Conservation (phyloP, 2,113 vertebrate genomes). For the Aplodontia rufa region DNA sequence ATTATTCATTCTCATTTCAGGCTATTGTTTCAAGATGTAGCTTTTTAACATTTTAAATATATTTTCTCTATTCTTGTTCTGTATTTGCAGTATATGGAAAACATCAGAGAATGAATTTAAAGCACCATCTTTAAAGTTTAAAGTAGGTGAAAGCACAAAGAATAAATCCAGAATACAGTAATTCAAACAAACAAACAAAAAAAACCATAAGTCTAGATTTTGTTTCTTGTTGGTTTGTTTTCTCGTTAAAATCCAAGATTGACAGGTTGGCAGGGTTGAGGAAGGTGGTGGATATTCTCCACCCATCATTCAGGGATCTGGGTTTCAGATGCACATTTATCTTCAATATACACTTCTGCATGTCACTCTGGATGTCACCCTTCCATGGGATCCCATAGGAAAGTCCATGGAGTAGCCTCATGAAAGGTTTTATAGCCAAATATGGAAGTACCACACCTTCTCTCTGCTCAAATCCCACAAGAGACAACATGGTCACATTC, state of each 20-base stretch:
- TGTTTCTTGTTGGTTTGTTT: not conserved
- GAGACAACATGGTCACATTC: not conserved
- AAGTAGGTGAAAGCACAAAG: not conserved
- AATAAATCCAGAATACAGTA: not conserved
- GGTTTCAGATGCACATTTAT: not conserved
- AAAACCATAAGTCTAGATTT: not conserved
- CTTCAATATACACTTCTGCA: not conserved
- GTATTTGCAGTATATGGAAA: not conserved
- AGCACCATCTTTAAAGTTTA: not conserved
- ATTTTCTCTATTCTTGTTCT: not conserved
- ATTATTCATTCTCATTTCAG: not conserved
- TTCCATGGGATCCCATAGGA: not conserved
- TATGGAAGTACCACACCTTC: not conserved
- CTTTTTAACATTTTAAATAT: not conserved
- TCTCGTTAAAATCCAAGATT: not conserved
- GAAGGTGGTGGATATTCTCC: not conserved
- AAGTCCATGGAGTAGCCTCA: not conserved
- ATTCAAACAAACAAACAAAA: not conserved
- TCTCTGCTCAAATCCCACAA: not conserved
- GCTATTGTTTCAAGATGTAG: not conserved
- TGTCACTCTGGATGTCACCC: not conserved
- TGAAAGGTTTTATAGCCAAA: not conserved
- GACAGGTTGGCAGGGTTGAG: not conserved
- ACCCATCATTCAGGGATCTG: not conserved
- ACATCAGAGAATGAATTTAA: constrained; percentile 21